Percentiles rank a stretch among this genome's conserved stretches.
phyloP scores from a whole-genome alignment of 2,888 invertebrate species.

The Cremastinae sp. region DNA sequence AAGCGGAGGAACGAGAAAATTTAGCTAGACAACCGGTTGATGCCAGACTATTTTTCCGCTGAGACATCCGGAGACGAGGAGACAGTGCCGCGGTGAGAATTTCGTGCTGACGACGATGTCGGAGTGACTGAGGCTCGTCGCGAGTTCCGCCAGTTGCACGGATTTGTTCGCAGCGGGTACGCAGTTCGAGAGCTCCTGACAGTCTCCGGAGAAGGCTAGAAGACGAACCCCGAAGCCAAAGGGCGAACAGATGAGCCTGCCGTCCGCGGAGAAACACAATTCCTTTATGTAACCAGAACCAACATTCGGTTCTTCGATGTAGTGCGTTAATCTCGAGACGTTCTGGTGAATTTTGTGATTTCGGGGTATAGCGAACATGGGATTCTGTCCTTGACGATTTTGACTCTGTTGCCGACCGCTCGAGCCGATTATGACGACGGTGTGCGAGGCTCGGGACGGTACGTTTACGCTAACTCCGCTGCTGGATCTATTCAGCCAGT shows the following conservation, averaged over 20 bases:
- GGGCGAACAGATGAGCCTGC: slow-evolving; percentile 94
- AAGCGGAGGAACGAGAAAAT: slow-evolving; percentile 29
- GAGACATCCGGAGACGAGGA: slow-evolving; percentile 94
- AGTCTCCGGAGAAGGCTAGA: slow-evolving; percentile 88
- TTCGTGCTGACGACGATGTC: slow-evolving; percentile 94
- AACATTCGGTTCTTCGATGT: slow-evolving; percentile 91
- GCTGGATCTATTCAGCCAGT: slow-evolving; percentile 68
- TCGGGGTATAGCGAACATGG: slow-evolving; percentile 76
- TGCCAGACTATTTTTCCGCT: slow-evolving; percentile 95
- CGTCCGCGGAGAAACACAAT: slow-evolving; percentile 94
- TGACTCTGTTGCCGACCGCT: slow-evolving; percentile 71
- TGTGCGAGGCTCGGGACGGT: slow-evolving; percentile 72
- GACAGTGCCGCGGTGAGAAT: slow-evolving; percentile 92
- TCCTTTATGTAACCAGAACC: slow-evolving; percentile 97
- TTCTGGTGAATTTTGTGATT: slow-evolving; percentile 85
- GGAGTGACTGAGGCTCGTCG: slow-evolving; percentile 87
- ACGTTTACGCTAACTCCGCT: slow-evolving; percentile 71
- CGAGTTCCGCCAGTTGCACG: slow-evolving; percentile 85
- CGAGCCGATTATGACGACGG: slow-evolving; percentile 78
- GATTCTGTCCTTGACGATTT: slow-evolving; percentile 72
- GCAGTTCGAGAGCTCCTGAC: slow-evolving; percentile 89
- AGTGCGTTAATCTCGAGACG: slow-evolving; percentile 90
- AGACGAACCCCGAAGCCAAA: slow-evolving; percentile 93
- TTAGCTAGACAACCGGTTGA: slow-evolving; percentile 84
- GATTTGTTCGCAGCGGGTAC: slow-evolving; percentile 81